Conservation (phyloP, 2,797 vertebrate species). For the Otolemur crassicaudatus region DNA sequence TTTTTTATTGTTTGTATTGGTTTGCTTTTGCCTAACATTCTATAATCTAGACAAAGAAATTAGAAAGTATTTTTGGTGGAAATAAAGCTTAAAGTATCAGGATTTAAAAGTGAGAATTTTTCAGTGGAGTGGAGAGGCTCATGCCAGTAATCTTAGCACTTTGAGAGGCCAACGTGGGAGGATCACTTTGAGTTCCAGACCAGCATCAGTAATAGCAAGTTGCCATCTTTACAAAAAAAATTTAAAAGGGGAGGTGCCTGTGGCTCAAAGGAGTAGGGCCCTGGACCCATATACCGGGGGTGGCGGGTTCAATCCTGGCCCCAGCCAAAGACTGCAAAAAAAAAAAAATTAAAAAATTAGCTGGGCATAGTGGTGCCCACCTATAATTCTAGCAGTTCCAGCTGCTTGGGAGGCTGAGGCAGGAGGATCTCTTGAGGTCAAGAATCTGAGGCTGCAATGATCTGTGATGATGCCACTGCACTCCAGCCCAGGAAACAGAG, state of each 20-base stretch:
- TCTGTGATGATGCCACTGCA: not conserved
- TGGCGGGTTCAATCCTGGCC: too few relatives aligned
- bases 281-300: too few relatives aligned
- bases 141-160: not conserved
- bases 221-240: not conserved
- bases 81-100: slow-evolving; percentile 33
- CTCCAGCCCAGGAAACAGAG: not conserved
- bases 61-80: slow-evolving; percentile 7
- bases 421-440: not conserved
- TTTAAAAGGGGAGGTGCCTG: not conserved
- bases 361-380: not conserved
- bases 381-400: not conserved
- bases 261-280: too few relatives aligned
- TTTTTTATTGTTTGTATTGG: not conserved
- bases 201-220: not conserved
- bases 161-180: not conserved
- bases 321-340: too few relatives aligned
- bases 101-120: slow-evolving; percentile 1
- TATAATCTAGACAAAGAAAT: not conserved
- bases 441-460: not conserved
- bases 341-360: not conserved
- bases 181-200: not conserved
- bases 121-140: not conserved
- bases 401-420: not conserved
- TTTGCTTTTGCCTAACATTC: not conserved